Evolutionary conservation across 2,113 vertebrate species (phyloP).

Genomic region (Pachyramphus minor): DNA sequence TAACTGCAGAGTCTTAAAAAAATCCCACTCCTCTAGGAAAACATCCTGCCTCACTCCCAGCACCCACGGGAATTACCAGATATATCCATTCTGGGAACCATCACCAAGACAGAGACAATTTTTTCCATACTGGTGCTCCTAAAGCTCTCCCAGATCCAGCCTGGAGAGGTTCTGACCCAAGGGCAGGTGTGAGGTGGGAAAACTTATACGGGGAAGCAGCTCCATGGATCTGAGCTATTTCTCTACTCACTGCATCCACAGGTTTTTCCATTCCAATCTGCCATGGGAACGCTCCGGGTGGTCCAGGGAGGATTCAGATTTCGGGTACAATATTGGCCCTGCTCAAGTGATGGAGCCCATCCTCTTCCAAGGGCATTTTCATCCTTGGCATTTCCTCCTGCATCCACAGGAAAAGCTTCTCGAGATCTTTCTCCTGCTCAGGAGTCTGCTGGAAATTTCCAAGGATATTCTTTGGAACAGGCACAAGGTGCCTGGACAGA

Average conservation of each 20-base stretch:
- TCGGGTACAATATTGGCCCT: fast-evolving
- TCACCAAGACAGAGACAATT: background rate
- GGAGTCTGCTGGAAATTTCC: background rate
- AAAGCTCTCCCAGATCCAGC: background rate
- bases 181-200: fast-evolving
- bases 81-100: background rate
- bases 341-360: background rate
- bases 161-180: background rate
- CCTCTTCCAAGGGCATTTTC: background rate
- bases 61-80: fast-evolving
- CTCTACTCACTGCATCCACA: background rate
- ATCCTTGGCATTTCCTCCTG: background rate
- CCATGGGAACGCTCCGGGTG: fast-evolving
- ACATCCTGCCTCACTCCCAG: background rate
- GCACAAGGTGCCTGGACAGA: background rate
- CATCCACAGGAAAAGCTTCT: background rate
- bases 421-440: background rate
- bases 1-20: background rate
- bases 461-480: background rate
- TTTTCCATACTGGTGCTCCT: fast-evolving
- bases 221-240: too few relatives aligned
- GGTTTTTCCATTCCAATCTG: fast-evolving
- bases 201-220: background rate
- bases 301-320: background rate
- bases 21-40: background rate